Percentiles rank a stretch among this genome's conserved stretches.
Conservation (phyloP, 2,113 vertebrate genomes). For the Danio rerio region DNA sequence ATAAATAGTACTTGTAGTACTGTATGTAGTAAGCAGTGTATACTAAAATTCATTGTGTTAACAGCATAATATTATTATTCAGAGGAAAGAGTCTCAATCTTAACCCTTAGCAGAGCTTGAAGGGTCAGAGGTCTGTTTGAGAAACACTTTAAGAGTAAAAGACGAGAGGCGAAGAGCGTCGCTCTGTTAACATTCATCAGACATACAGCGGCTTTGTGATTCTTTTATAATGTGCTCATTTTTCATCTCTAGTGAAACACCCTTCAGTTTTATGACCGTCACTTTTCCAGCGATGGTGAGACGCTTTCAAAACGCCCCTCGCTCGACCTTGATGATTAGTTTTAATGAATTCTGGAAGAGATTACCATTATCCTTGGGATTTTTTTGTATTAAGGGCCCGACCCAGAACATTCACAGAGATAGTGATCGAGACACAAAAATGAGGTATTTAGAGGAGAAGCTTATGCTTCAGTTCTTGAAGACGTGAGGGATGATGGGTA, state of each 20-base stretch:
- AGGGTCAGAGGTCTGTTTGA: constrained; percentile 23
- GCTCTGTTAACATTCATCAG: constrained; percentile 29
- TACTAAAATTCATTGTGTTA: background rate
- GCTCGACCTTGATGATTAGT: constrained; percentile 29
- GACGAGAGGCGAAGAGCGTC: background rate
- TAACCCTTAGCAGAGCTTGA: background rate
- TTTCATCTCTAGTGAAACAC: constrained; percentile 23
- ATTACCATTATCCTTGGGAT: constrained; percentile 38
- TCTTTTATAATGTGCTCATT: constrained; percentile 34
- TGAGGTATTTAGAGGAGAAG: background rate
- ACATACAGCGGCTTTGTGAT: constrained; percentile 21
- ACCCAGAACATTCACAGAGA: background rate
- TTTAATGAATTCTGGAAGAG: constrained; percentile 44
- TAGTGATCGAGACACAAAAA: constrained; percentile 1
- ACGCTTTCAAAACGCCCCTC: constrained; percentile 18
- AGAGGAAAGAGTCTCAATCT: too few species aligned
- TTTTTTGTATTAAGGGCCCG: background rate
- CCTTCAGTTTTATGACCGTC: constrained; percentile 24
- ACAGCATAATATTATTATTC: too few species aligned
- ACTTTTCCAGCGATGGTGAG: constrained; percentile 1
- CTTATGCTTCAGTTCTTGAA: background rate
- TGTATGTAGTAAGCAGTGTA: background rate
- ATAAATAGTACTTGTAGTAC: background rate
- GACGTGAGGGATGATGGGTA: background rate
- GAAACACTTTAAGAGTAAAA: background rate